Base-by-base conservation (phyloP, 2,888 invertebrate genomes). In the Leucophenga montana region DNA sequence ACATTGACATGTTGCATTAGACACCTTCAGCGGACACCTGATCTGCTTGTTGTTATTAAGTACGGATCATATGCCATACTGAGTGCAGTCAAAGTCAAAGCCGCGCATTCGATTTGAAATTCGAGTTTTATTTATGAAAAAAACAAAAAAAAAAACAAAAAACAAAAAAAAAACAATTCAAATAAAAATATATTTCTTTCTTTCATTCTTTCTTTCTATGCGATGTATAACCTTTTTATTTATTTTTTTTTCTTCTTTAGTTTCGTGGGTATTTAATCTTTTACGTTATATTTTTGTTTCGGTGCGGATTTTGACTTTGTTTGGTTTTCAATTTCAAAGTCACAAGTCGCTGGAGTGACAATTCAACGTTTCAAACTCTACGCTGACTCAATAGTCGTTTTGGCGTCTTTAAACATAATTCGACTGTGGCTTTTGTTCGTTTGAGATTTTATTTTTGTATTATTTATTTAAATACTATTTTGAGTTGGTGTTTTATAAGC, bases 1-100 rank as follows among this genome's bases (percentile, higher is more conserved):
- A 73, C 83, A 84, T 82, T 82, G 83, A 82, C 84, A 84, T 84
- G 62, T 82, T 77, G 83, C 84, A 84, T 80, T 75, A 75, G 81
- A 84, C 81, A 82, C 84, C 81, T 84, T 27, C 48, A 33, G n/a
- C n/a, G 46, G 62, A 64, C 62, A 64, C 48, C 62, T 64, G 46
- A 64, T 46, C 48, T 48, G 62, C 20, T 39, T 46, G 22, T 14
- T 22, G 62, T 46, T 46, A 61, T 44, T 61, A 39, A 31, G 39
- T 39, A 39, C 39, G 39, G 39, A 39, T 39, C 39, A 8, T 39
- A 39, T 39, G 3, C 39, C 39, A 39, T 5, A 39, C 39, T 39
- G 39, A 5, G 9, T 39, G 39, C 9, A 39, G 39, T 50, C 50
- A 50, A 48, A 48, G 16, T 48, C 48, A 48, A 48, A 48, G 48